Evolutionary conservation across 2,888 invertebrate species (phyloP).

Genomic region (Drosophila buzzatii): DNA sequence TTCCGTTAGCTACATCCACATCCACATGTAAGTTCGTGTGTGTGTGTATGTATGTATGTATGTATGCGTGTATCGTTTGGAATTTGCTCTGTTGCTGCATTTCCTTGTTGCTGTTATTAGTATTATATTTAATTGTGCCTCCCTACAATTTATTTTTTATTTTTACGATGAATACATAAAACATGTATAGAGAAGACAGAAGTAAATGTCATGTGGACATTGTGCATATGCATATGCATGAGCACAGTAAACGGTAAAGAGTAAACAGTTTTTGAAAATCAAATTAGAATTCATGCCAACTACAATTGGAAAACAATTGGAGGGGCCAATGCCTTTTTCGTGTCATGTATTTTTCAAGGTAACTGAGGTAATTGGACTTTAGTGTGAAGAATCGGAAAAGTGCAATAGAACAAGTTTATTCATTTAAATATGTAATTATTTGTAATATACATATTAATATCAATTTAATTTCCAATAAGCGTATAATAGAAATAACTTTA

Average conservation of each 20-base stretch:
- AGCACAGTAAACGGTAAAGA: conserved; percentile 49
- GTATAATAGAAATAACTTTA: background rate
- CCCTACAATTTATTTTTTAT: conserved; percentile 22
- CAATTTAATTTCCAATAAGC: background rate
- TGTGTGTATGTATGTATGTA: too few relatives aligned
- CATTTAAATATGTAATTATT: too few relatives aligned
- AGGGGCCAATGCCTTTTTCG: conserved; percentile 14
- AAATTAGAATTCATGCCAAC: conserved; percentile 35
- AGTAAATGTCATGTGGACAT: conserved; percentile 34
- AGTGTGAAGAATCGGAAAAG: background rate
- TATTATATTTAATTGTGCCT: conserved; percentile 30
- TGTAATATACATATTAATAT: background rate
- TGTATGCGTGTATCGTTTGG: conserved; percentile 17
- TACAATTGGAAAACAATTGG: background rate
- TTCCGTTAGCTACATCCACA: conserved; percentile 35
- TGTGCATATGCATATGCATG: conserved; percentile 52
- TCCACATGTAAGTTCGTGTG: too few relatives aligned
- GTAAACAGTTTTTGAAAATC: conserved; percentile 52
- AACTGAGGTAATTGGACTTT: background rate
- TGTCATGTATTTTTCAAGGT: conserved; percentile 6
- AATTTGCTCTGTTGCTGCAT: conserved; percentile 41
- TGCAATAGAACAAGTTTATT: background rate
- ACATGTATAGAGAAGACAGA: conserved; percentile 7
- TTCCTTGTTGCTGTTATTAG: conserved; percentile 47
- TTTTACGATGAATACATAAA: background rate